Percentiles rank a stretch among this genome's conserved stretches.
Evolutionary conservation across 2,113 vertebrate genomes (phyloP).

Genomic region (Lathamus discolor): DNA sequence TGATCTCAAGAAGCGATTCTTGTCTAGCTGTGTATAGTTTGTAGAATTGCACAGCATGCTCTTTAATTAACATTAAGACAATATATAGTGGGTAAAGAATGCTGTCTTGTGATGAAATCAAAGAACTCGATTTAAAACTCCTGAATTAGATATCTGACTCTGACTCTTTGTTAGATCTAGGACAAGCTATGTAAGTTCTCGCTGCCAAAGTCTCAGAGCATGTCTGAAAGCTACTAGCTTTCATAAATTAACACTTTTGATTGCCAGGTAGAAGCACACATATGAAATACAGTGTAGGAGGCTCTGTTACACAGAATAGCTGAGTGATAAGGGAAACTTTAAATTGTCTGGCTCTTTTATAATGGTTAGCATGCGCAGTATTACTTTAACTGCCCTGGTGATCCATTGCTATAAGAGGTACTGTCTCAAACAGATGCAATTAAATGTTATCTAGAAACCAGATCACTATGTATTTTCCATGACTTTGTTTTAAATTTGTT

Average conservation of each 20-base stretch:
- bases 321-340: background rate
- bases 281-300: background rate
- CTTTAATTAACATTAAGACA: conserved; percentile 32
- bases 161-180: background rate
- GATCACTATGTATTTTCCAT: background rate
- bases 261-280: background rate
- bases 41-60: background rate
- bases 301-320: background rate
- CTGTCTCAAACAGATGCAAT: background rate
- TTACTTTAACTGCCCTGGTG: background rate
- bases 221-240: background rate
- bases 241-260: background rate
- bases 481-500: background rate
- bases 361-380: background rate
- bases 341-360: background rate
- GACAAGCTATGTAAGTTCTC: background rate
- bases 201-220: background rate
- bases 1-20: background rate
- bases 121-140: background rate
- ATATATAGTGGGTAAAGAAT: background rate
- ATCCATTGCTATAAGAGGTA: background rate
- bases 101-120: conserved; percentile 12
- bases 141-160: rapidly evolving
- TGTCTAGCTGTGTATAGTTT: background rate
- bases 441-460: background rate